These are phyloP conservation scores for Cheiracanthium punctorium DNA, from an alignment of 2,888 invertebrate genomes.

Conservation along the genomic window DNA sequence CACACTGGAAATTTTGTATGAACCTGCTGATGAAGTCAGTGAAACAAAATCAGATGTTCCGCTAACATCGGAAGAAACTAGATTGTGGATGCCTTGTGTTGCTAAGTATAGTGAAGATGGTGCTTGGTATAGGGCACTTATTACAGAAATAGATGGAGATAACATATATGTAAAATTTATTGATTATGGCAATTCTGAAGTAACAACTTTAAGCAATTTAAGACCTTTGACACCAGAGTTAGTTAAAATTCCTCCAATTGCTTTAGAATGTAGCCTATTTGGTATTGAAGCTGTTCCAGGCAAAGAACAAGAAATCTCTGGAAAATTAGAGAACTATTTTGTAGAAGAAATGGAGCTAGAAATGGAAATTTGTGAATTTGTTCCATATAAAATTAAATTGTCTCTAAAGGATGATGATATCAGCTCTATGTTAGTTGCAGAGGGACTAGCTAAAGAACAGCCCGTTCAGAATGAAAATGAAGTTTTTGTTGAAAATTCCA, in stretches of 20 bases:
- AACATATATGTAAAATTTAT: slow-evolving; percentile 74
- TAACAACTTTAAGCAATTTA: slow-evolving; percentile 72
- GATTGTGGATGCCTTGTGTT: slow-evolving; percentile 39
- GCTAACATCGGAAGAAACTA: slow-evolving; percentile 39
- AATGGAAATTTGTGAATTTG: slow-evolving; percentile 28
- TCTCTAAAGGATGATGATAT: slow-evolving; percentile 31
- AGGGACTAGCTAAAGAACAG: slow-evolving; percentile 26
- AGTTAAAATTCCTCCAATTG: slow-evolving; percentile 73
- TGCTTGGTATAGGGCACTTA: slow-evolving; percentile 59
- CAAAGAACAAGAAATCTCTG: slow-evolving; percentile 25
- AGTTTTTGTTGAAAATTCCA: not conserved
- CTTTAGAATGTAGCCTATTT: slow-evolving; percentile 73
- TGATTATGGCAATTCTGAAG: slow-evolving; percentile 75
- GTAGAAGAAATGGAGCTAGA: slow-evolving; percentile 46
- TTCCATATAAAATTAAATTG: slow-evolving; percentile 31
- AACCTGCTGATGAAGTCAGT: not conserved
- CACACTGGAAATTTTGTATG: slow-evolving; percentile 41
- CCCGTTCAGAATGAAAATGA: not conserved
- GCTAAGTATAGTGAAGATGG: slow-evolving; percentile 64
- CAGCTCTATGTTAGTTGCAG: slow-evolving; percentile 8
- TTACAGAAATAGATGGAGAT: slow-evolving; percentile 62
- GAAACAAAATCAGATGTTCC: not conserved
- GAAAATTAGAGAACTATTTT: slow-evolving; percentile 46
- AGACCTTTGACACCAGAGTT: slow-evolving; percentile 73
- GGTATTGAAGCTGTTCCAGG: slow-evolving; percentile 66